Evolutionary conservation across 1,140 invertebrate genomes (phyloP).

Genomic region (Sycophaga agraensis): DNA sequence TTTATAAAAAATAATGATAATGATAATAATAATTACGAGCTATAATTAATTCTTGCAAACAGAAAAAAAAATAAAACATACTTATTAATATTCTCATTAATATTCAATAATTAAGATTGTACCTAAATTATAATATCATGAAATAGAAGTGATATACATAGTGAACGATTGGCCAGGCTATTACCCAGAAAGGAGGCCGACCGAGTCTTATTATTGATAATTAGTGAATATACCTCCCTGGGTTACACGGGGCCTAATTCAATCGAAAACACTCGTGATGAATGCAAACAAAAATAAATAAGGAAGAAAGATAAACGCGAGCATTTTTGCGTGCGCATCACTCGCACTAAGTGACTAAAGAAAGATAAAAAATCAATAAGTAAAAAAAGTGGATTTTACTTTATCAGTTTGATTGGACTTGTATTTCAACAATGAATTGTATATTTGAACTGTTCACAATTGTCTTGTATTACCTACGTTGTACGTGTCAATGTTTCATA

Average conservation of each 20-base stretch:
- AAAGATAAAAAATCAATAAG: slow-evolving; percentile 34
- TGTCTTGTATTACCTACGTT: slow-evolving; percentile 58
- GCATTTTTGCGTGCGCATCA: slow-evolving; percentile 26
- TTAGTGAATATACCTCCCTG: slow-evolving; percentile 51
- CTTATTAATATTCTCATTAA: slow-evolving; percentile 61
- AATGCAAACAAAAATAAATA: slow-evolving; percentile 22
- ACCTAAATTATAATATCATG: slow-evolving; percentile 59
- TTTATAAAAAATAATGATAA: slow-evolving; percentile 50
- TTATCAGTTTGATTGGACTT: slow-evolving; percentile 41
- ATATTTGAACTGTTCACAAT: slow-evolving; percentile 53
- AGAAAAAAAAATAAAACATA: slow-evolving; percentile 52
- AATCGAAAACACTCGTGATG: slow-evolving; percentile 37
- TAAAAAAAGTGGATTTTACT: slow-evolving; percentile 38
- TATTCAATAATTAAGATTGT: slow-evolving; percentile 60
- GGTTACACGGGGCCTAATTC: slow-evolving; percentile 52
- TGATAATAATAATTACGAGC: slow-evolving; percentile 55
- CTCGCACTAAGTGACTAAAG: slow-evolving; percentile 28
- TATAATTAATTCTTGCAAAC: slow-evolving; percentile 58
- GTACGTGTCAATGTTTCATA: slow-evolving; percentile 59
- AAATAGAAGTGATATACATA: slow-evolving; percentile 54
- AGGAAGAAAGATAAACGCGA: slow-evolving; percentile 8
- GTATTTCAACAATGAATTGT: slow-evolving; percentile 45
- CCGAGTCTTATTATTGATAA: slow-evolving; percentile 45
- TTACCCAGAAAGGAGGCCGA: slow-evolving; percentile 49
- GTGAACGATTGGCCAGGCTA: slow-evolving; percentile 43